A percentile compares a stretch with the other conserved stretches of the same genome.
phyloP scores from a whole-genome alignment of 23 tunicate species.

The Trididemnum miniatum region DNA sequence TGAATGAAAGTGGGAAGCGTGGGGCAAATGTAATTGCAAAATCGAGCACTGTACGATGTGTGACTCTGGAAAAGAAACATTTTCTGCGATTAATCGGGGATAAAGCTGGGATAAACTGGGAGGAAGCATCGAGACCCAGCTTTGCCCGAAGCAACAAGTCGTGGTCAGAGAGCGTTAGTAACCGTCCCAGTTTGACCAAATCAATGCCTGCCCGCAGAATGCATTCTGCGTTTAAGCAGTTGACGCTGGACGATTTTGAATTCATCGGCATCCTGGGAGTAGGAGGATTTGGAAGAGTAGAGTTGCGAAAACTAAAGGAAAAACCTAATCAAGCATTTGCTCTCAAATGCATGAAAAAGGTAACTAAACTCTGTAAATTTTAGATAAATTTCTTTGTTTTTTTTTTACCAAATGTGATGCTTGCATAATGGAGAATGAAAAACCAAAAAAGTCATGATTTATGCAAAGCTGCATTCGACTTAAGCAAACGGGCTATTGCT shows the following conservation, averaged over 20 bases:
- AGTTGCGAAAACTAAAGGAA: conserved; percentile 39
- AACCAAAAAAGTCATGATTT: too few relatives aligned
- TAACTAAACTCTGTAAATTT: neutral
- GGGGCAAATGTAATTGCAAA: conserved; percentile 75
- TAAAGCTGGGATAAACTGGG: conserved; percentile 58
- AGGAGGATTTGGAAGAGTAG: conserved; percentile 98
- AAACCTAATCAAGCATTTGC: conserved; percentile 66
- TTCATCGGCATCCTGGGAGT: conserved; percentile 76
- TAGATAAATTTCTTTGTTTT: too few relatives aligned
- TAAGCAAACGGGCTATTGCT: too few relatives aligned
- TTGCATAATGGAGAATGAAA: too few relatives aligned
- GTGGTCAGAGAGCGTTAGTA: neutral
- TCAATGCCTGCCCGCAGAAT: conserved; percentile 29
- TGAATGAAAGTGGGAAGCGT: conserved; percentile 69
- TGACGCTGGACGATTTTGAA: conserved; percentile 60
- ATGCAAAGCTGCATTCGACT: too few relatives aligned
- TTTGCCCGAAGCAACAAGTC: neutral
- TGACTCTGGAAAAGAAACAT: conserved; percentile 78
- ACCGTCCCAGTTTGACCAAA: neutral
- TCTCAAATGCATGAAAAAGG: conserved; percentile 97
- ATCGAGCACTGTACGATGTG: conserved; percentile 52
- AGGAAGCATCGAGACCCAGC: neutral
- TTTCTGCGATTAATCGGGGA: conserved; percentile 76
- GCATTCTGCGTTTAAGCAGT: conserved; percentile 34
- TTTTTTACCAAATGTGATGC: too few relatives aligned